Base-by-base conservation (phyloP, 1,140 invertebrate genomes). In the Macrobrachium rosenbergii region DNA sequence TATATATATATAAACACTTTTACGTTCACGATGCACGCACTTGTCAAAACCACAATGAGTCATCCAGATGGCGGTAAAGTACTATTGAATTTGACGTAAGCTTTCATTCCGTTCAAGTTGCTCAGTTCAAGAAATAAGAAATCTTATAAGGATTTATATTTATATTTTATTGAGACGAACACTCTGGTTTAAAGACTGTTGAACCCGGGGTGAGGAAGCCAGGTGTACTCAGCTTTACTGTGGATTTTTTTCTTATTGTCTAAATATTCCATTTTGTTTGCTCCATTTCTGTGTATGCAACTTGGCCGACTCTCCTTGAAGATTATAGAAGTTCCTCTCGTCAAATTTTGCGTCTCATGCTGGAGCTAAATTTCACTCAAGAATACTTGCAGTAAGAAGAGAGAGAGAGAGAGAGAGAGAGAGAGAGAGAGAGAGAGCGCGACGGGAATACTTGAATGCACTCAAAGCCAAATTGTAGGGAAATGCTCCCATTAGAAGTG, bases 401-500 rank as follows among this genome's bases (percentile, higher is more conserved):
- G 64, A 67, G 64, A 28, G 64, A 67, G 64, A 28, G 64, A 67
- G 64, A 28, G 64, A 67, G 64, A 28, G 16, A 67, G 64, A 19
- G 64, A 67, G 64, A 19, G 64, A 67, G 64, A 67, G 64, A 67
- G 12, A 19, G 64, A 67, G 64, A 19, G 64, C 10, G 14, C 0
- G 64, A 67, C 1, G 16, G 64, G 5, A 21, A 72, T 72, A 37
- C 37, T 28, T 72, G 67, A 72, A 72, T 72, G 67, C 67, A 52
- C 52, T 52, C 52, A 10, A 52, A 52, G 52, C 52, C 52, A 52
- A 52, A 52, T 52, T 52, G 52, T 72, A 28, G 23, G 67, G 67
- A 72, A 72, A 72, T 72, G 67, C 67, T 28, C 67, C 21, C 67
- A 37, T 72, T 72, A 72, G 21, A 28, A 5, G 67, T 72, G 21